Percentiles rank a stretch among this genome's conserved stretches.
Conservation (phyloP, 1,140 invertebrate genomes). For the Pseudoatta argentina region DNA sequence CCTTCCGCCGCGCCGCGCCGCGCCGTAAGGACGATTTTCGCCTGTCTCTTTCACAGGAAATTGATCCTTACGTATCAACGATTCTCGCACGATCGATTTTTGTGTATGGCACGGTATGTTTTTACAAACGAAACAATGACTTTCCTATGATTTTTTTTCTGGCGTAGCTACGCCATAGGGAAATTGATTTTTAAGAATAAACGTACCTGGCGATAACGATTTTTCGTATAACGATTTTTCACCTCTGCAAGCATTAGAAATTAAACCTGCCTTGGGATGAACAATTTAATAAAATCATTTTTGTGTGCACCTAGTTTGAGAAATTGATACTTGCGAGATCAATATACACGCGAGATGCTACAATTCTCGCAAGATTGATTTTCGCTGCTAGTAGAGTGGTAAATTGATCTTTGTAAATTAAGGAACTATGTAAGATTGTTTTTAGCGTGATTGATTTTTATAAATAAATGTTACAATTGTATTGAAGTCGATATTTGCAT, state of each 20-base stretch:
- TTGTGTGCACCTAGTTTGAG: neutral
- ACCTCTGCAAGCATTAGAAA: neutral
- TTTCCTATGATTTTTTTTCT: neutral
- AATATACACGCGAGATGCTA: neutral
- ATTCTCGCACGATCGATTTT: constrained; percentile 36
- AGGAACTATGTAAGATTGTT: neutral
- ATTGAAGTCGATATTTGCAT: neutral
- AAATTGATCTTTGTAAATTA: neutral
- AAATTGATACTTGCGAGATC: neutral
- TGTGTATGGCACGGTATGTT: neutral
- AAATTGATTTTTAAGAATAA: neutral
- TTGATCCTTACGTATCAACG: neutral
- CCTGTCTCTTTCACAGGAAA: neutral
- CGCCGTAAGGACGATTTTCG: constrained; percentile 22
- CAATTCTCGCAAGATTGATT: constrained; percentile 11
- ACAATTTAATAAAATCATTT: constrained; percentile 8
- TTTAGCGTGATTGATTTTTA: neutral
- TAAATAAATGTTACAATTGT: constrained; percentile 20
- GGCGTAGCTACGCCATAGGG: neutral
- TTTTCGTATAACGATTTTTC: neutral
- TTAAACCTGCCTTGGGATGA: neutral
- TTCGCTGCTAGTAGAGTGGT: neutral
- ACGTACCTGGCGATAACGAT: neutral
- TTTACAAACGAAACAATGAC: neutral
- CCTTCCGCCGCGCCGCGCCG: too few relatives aligned